Base-by-base conservation (phyloP, 1,140 invertebrate genomes). In the Nebria ingens region DNA sequence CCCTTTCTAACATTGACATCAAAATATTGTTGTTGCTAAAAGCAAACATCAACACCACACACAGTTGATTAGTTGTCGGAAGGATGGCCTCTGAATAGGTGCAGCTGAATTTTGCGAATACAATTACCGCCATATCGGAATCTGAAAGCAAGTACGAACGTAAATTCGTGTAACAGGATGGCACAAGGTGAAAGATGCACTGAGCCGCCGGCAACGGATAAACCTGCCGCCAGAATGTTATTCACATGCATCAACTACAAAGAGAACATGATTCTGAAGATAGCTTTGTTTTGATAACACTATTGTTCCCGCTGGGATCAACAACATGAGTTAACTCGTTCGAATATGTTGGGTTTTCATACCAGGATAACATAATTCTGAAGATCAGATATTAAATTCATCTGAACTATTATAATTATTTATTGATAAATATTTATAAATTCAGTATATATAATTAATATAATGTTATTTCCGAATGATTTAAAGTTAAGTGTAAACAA, bases 141-240 rank as follows among this genome's bases (percentile, higher is more conserved):
- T 61, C 69, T 12, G 67, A 70, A 58, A 62, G 57, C 1, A 71
- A 71, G 61, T 71, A 69, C 53, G 69, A 71, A 64, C 70, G 69
- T 71, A 40, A 69, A 68, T 63, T 3, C 2, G 12, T 4, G 21
- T n/a, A 17, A 4, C 15, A 45, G 40, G 40, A 45, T 45, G 17
- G 17, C 40, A 45, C 9, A 6, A 11, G 17, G 17, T 45, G 17
- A 17, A 45, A 17, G 15, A 45, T n/a, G n/a, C n/a, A 17, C 17
- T 45, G 6, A 34, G 25, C 25, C 25, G 6, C n/a, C n/a, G n/a
- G n/a, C n/a, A n/a, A n/a, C n/a, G n/a, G 6, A 34, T 34, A 34
- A 34, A 34, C 25, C 25, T 34, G 25, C 25, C 25, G 25, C 25
- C 25, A 34, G 25, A 34, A 45, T 17, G 6, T 12, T 45, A 45